These are phyloP conservation scores for Ramphastos sulfuratus DNA, from an alignment of 2,113 vertebrate genomes.

Conservation along the genomic window DNA sequence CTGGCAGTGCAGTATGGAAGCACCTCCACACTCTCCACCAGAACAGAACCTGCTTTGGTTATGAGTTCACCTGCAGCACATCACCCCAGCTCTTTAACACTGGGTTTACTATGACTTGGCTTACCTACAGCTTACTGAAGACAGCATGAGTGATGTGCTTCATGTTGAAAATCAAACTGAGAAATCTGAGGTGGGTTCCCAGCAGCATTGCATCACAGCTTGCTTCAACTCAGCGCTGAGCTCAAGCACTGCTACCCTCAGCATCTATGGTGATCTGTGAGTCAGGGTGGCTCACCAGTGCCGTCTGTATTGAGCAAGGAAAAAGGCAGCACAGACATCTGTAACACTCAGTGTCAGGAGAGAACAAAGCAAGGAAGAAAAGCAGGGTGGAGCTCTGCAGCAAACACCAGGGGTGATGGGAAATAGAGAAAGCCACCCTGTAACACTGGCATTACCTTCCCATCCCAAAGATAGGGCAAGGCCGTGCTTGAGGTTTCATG, in stretches of 20 bases:
- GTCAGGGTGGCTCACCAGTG: background rate
- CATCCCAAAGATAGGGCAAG: background rate
- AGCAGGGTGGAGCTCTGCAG: background rate
- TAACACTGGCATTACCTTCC: background rate
- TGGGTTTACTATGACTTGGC: background rate
- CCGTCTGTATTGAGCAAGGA: background rate
- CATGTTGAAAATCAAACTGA: background rate
- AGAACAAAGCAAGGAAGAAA: background rate
- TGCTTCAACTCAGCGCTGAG: background rate
- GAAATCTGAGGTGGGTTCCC: background rate
- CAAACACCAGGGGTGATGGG: background rate
- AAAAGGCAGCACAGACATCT: background rate
- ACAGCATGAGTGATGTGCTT: background rate
- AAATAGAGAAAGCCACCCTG: background rate
- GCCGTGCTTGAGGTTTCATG: background rate
- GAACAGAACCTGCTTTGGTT: background rate
- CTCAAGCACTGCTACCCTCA: background rate
- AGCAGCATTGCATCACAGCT: background rate
- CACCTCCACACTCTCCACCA: background rate
- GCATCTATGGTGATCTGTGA: background rate
- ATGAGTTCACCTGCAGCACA: background rate
- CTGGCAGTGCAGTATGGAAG: background rate
- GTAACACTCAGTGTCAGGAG: background rate
- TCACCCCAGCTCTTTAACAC: accelerated
- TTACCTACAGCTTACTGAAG: background rate